Percentiles rank a stretch among this genome's conserved stretches.
Evolutionary conservation across 2,888 invertebrate genomes (phyloP).

Genomic region (Escarpia spicata): DNA sequence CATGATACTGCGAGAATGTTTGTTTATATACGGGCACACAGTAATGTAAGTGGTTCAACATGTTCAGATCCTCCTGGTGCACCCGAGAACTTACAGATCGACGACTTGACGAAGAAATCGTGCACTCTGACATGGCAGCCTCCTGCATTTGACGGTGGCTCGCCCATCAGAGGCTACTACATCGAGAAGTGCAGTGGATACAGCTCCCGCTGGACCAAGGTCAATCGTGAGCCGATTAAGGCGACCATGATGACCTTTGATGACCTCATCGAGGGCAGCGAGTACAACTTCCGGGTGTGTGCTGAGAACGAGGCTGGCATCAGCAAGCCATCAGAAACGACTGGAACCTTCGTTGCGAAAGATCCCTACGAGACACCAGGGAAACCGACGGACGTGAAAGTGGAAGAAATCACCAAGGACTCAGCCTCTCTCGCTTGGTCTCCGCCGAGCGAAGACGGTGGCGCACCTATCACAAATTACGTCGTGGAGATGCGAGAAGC

Average conservation of each 20-base stretch:
- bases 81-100: constrained; percentile 45
- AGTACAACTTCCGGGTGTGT: constrained; percentile 63
- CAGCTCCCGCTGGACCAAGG: constrained; percentile 80
- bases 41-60: background rate
- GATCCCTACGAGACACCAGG: constrained; percentile 57
- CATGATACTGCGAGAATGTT: background rate
- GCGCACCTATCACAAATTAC: constrained; percentile 39
- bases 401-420: constrained; percentile 33
- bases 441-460: constrained; percentile 41
- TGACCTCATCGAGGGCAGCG: constrained; percentile 59
- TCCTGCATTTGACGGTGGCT: constrained; percentile 62
- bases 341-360: constrained; percentile 49
- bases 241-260: constrained; percentile 54
- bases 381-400: constrained; percentile 33
- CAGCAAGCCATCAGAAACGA: constrained; percentile 60
- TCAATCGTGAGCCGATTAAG: constrained; percentile 83
- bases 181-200: constrained; percentile 56
- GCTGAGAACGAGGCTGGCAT: constrained; percentile 63
- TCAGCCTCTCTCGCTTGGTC: constrained; percentile 38
- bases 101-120: constrained; percentile 56
- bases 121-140: constrained; percentile 60
- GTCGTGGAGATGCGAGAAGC: constrained; percentile 42
- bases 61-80: constrained; percentile 67
- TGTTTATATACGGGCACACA: background rate
- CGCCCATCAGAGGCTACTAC: constrained; percentile 58